Conservation (phyloP, 2,113 vertebrate species). For the Perccottus glenii region DNA sequence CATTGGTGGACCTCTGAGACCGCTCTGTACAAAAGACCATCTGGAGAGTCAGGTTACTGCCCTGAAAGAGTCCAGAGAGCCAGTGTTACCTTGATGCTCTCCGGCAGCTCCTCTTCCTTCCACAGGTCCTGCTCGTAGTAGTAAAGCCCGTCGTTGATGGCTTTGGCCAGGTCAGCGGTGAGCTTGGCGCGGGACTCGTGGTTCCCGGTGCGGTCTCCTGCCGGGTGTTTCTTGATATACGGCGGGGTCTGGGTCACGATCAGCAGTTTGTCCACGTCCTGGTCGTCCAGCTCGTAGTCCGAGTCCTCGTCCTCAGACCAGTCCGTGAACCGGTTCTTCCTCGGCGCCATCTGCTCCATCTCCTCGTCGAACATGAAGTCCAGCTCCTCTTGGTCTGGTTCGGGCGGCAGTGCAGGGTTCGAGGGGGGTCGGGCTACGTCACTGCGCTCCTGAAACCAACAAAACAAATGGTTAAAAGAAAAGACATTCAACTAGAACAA, state of each 20-base stretch:
- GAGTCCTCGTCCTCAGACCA: conserved; percentile 98
- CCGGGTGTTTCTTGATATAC: conserved; percentile 90
- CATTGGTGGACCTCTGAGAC: too few relatives aligned
- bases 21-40: too few relatives aligned
- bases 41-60: not conserved
- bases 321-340: conserved; percentile 94
- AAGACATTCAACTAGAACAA: too few relatives aligned
- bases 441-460: conserved; percentile 71
- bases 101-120: conserved; percentile 79
- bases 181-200: conserved; percentile 94
- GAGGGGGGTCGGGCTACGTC: conserved; percentile 8
- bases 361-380: conserved; percentile 97
- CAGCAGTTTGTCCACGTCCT: conserved; percentile 97
- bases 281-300: conserved; percentile 93
- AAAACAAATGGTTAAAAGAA: conserved; percentile 4
- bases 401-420: conserved; percentile 30
- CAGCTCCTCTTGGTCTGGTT: conserved; percentile 87
- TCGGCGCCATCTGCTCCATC: conserved; percentile 95
- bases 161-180: conserved; percentile 91
- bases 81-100: conserved; percentile 88
- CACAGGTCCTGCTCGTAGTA: conserved; percentile 98
- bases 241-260: conserved; percentile 97
- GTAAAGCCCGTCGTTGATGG: conserved; percentile 96
- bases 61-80: not conserved
- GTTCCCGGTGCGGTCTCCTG: conserved; percentile 93